A percentile compares a stretch with the other conserved stretches of the same genome.
Conservation (phyloP, 2,113 vertebrate genomes). For the Ammospiza caudacuta region DNA sequence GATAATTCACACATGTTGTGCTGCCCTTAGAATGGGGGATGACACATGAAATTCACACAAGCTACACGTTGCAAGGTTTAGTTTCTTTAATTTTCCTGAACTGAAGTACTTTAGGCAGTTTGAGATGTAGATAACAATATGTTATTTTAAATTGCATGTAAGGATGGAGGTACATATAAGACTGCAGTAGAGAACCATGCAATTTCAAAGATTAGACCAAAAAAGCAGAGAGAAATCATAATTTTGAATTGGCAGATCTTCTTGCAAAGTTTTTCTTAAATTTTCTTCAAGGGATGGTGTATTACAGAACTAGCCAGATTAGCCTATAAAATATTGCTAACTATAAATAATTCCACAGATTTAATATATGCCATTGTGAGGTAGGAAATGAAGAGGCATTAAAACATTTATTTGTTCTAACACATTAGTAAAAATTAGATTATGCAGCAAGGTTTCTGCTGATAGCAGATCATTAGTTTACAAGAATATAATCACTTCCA, state of each 20-base stretch:
- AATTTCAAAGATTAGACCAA: neutral
- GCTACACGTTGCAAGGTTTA: neutral
- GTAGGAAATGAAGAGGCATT: neutral
- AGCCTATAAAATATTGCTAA: neutral
- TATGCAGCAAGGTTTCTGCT: neutral
- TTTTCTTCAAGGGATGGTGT: neutral
- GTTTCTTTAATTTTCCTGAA: neutral
- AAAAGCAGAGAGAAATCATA: neutral
- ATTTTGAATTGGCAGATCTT: neutral
- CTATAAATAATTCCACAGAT: neutral
- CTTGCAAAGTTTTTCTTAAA: neutral
- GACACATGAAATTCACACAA: neutral
- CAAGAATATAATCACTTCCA: neutral
- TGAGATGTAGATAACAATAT: neutral
- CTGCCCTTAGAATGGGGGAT: neutral
- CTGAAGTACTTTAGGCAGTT: neutral
- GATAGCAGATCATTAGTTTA: neutral
- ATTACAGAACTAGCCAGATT: neutral
- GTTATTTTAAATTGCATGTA: neutral
- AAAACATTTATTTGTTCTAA: neutral
- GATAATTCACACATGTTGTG: neutral
- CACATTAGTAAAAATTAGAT: neutral
- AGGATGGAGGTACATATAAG: neutral
- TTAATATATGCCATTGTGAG: neutral
- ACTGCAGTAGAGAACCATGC: neutral